Evolutionary conservation across 2,888 invertebrate species (phyloP), one percentile per base, ranked within the genome.

Genomic region (Aradus depressus): DNA sequence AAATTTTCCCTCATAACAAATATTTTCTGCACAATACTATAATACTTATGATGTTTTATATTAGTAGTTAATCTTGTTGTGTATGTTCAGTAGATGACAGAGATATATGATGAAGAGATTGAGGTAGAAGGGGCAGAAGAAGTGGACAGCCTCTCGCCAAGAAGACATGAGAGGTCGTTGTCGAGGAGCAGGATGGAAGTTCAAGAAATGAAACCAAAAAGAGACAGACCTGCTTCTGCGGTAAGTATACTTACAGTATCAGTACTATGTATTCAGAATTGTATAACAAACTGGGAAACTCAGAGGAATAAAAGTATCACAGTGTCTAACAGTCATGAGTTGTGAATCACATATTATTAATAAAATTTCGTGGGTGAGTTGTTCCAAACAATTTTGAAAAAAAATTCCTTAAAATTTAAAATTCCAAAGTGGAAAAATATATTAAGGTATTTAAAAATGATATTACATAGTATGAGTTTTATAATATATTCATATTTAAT

Each of bases 81-180:
- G n/a, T n/a, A n/a, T n/a, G n/a, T n/a, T n/a, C n/a, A n/a, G n/a
- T n/a, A 16, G 26, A 47, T 47, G 47, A 37, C 19, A 26, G 38
- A 44, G 43, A 73, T 75, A 72, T 75, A 73, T 62, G 78, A 79
- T 68, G 78, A 78, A 64, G 74, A 72, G 2, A 74, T 77, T 41
- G 71, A 72, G 50, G 76, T 75, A 38, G 66, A 70, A 49, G 72
- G 75, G 59, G 74, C 75, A 1, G 71, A 70, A 59, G 78, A 79
- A 58, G 72, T 76, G 31, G 72, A 73, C 5, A 78, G 76, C 58
- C 71, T 73, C 0, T 58, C 59, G 2, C 54, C 58, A n/a, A 56
- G 53, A 47, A 61, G 23, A 60, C 63, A 3, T 67, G 67, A 56
- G 66, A 66, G 18, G 62, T 31, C 42, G 12, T 48, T 32, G 12